A percentile compares a stretch with the other conserved stretches of the same genome.
phyloP scores from a whole-genome alignment of 1,140 invertebrate species.

The roundworm (Caenorhabditis elegans) region DNA sequence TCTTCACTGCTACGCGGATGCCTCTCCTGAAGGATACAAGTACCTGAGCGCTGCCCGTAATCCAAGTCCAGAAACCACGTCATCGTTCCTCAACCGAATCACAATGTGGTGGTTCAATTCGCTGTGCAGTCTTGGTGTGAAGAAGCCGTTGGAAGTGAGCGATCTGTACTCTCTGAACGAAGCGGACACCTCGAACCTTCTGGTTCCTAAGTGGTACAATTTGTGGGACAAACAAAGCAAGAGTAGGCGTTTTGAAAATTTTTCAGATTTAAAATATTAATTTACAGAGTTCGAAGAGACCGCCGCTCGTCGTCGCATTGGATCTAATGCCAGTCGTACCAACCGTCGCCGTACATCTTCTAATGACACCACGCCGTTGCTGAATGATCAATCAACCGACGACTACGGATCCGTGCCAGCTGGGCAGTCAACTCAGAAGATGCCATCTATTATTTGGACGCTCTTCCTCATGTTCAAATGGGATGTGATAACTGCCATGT shows the following conservation, averaged over 20 bases:
- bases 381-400: background rate
- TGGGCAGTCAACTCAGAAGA: background rate
- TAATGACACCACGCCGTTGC: conserved; percentile 15
- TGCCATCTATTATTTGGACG: conserved; percentile 57
- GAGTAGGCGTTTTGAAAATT: conserved; percentile 37
- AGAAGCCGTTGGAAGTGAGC: conserved; percentile 53
- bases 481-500: conserved; percentile 46
- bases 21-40: background rate
- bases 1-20: conserved; percentile 16
- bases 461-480: conserved; percentile 44
- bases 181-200: conserved; percentile 46
- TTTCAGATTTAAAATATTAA: background rate
- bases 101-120: conserved; percentile 63
- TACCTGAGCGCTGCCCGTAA: background rate
- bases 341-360: background rate
- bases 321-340: background rate
- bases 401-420: conserved; percentile 32
- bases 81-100: conserved; percentile 58
- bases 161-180: conserved; percentile 58
- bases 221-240: conserved; percentile 56
- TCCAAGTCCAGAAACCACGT: conserved; percentile 50
- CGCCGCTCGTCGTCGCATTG: background rate
- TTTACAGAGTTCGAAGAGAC: background rate
- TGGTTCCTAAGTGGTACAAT: conserved; percentile 58
- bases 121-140: conserved; percentile 47